These are phyloP conservation scores for Salvelinus alpinus DNA, from an alignment of 2,113 vertebrate species.

Conservation along the genomic window DNA sequence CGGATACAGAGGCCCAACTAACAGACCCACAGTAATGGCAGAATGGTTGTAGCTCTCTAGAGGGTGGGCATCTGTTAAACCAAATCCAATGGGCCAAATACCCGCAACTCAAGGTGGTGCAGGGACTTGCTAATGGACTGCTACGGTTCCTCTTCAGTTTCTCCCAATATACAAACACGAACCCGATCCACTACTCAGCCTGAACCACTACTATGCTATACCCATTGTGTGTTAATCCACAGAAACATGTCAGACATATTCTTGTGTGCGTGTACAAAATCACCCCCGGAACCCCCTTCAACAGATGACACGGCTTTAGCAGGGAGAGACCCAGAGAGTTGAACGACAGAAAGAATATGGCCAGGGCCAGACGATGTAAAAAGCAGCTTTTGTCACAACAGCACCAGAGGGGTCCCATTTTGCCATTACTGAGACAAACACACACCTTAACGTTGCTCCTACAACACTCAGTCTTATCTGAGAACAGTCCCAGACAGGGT, in stretches of 20 bases:
- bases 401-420: conserved; percentile 48
- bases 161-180: conserved; percentile 27
- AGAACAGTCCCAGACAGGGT: conserved; percentile 5
- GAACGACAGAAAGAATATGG: background rate
- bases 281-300: too few species aligned
- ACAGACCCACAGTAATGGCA: conserved; percentile 41
- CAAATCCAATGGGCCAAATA: conserved; percentile 26
- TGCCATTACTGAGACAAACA: conserved; percentile 13
- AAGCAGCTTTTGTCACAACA: conserved; percentile 71
- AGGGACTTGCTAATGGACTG: conserved; percentile 33
- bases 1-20: conserved; percentile 40
- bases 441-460: conserved; percentile 22
- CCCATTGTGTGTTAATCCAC: too few species aligned
- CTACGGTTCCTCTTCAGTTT: conserved; percentile 32
- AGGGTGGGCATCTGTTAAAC: conserved; percentile 24
- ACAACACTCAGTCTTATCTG: conserved; percentile 59
- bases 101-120: conserved; percentile 9
- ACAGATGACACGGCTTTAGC: too few species aligned
- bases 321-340: too few species aligned
- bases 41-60: conserved; percentile 50
- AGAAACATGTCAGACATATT: too few species aligned
- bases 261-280: too few species aligned
- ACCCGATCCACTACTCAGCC: too few species aligned
- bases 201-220: too few species aligned
- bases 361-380: conserved; percentile 38